Percentiles rank a stretch among this genome's conserved stretches.
Evolutionary conservation across 2,113 vertebrate species (phyloP).

Genomic region (Corvus cornix): DNA sequence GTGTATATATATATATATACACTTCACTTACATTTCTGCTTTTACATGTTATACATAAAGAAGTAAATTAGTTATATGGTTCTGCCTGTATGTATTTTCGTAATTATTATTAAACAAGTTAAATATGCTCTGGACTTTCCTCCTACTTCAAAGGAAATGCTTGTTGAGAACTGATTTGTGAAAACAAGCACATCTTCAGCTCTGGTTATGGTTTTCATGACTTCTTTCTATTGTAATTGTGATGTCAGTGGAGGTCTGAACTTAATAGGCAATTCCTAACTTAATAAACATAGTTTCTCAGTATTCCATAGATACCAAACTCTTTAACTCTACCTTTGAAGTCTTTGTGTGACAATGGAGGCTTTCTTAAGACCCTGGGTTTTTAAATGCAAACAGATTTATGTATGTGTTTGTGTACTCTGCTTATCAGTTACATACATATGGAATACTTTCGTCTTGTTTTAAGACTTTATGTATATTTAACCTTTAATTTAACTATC

Average conservation of each 20-base stretch:
- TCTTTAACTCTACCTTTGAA: background rate
- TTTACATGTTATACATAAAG: background rate
- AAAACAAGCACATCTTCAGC: constrained; percentile 15
- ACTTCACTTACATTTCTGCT: background rate
- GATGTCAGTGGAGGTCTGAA: background rate
- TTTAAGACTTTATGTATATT: constrained; percentile 81
- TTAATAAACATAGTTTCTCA: background rate
- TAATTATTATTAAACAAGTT: background rate
- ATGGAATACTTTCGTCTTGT: constrained; percentile 69
- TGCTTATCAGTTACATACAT: constrained; percentile 42
- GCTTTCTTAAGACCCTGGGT: background rate
- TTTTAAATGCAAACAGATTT: constrained; percentile 40
- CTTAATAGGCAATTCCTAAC: background rate
- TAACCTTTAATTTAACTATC: constrained; percentile 82
- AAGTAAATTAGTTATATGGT: background rate
- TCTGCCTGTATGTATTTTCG: background rate
- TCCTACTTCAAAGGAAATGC: background rate
- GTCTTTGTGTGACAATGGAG: background rate
- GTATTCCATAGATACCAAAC: background rate
- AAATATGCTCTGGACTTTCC: background rate
- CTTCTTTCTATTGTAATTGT: constrained; percentile 31
- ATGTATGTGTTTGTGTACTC: background rate
- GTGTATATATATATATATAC: rapidly evolving
- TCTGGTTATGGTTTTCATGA: constrained; percentile 41
- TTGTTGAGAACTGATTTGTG: background rate